phyloP scores from a whole-genome alignment of 2,888 invertebrate species.

The Orgyia antiqua region DNA sequence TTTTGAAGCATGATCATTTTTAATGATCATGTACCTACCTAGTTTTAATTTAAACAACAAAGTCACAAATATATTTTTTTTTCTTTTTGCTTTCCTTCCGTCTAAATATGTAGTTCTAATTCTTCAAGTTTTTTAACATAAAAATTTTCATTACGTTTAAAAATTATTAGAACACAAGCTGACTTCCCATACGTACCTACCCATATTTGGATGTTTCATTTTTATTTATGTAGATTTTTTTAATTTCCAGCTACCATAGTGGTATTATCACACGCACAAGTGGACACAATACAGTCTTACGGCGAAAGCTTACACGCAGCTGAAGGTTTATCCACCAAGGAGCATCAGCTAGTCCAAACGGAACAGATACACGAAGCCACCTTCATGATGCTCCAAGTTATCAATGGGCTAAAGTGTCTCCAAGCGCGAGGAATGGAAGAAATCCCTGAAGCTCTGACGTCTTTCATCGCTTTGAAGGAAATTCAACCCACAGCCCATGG shows the following conservation, averaged over 20 bases:
- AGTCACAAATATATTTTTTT: no score
- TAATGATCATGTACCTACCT: no score
- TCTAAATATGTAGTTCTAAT: no score
- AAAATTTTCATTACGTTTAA: no score
- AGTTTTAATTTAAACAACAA: no score
- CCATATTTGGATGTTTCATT: no score
- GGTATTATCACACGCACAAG: slow-evolving; percentile 85
- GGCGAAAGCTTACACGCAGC: slow-evolving; percentile 79
- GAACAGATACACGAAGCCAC: slow-evolving; percentile 82
- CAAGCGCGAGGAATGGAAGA: slow-evolving; percentile 92
- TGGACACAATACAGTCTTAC: slow-evolving; percentile 85
- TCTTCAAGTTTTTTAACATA: no score
- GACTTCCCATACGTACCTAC: no score
- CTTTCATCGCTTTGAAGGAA: slow-evolving; percentile 85
- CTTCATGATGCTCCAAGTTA: slow-evolving; percentile 88
- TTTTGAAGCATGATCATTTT: no score
- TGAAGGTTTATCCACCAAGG: slow-evolving; percentile 63
- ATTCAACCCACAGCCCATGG: slow-evolving; percentile 38
- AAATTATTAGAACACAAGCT: no score
- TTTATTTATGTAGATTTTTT: neutral
- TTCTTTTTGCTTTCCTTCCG: no score
- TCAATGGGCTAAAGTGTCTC: slow-evolving; percentile 88
- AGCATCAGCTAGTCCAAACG: slow-evolving; percentile 62
- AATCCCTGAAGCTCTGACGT: slow-evolving; percentile 82
- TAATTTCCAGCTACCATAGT: slow-evolving; percentile 84